Evolutionary conservation across 2,888 invertebrate genomes (phyloP), one percentile per base, ranked within the genome.

Genomic region (Ichneumon xanthorius): DNA sequence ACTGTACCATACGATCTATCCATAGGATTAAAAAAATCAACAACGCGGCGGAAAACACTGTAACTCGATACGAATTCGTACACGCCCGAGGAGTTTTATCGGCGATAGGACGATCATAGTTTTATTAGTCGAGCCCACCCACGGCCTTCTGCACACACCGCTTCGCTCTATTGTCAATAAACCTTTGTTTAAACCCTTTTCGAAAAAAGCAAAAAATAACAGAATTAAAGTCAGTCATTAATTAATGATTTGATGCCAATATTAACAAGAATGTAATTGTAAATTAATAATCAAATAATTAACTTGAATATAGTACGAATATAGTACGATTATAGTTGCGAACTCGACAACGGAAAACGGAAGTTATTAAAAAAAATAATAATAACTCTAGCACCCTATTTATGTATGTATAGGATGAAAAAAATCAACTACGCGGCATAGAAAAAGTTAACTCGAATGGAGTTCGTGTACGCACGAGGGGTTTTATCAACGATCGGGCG

Each of bases 401-500:
- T 30, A 58, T 37, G 48, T 50, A 30, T 37, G 33, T 50, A 30
- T 50, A 3, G 9, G 6, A 26, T 50, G 11, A 26, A n/a, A 22
- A 58, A 70, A 72, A 76, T 65, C 45, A 55, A 48, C 67, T 9
- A 33, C 16, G 19, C 9, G n/a, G 0, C 45, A 30, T n/a, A 48
- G 71, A 77, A 14, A 30, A 55, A 68, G 79, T 86, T 80, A 90
- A 89, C 77, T 83, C 84, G 85, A 89, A 33, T 33, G 1, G 33
- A 33, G 33, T 33, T 33, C 6, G 33, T 33, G 7, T 33, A 33
- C 33, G 7, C 33, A 33, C 33, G 33, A 33, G 33, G 33, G 33
- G 91, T 92, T 93, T 93, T 93, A 93, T 92, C 92, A 90, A 70
- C 72, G 76, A 76, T 79, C 80, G 55, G 89, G 85, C 91, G 89